A percentile compares a stretch with the other conserved stretches of the same genome.
Evolutionary conservation across 2,888 invertebrate genomes (phyloP).

Genomic region (Rotaria sp.): DNA sequence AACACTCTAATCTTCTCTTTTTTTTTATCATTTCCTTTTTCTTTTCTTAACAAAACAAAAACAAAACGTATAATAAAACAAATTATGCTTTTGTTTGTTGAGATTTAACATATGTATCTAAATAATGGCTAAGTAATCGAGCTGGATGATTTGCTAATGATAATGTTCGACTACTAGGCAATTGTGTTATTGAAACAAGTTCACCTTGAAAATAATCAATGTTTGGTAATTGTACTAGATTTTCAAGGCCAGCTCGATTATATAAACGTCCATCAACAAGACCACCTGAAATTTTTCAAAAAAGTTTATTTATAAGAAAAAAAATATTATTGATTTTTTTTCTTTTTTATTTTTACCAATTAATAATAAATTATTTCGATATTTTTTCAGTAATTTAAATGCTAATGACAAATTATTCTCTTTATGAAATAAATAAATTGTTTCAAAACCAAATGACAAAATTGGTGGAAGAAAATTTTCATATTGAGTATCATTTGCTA

Average conservation of each 20-base stretch:
- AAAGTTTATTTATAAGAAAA: background rate
- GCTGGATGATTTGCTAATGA: conserved; percentile 16
- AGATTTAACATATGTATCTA: conserved; percentile 13
- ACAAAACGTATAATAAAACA: background rate
- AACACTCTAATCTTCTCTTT: too few relatives aligned
- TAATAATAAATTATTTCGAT: background rate
- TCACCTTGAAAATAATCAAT: conserved; percentile 16
- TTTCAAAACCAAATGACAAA: conserved; percentile 19
- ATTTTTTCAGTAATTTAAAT: conserved; percentile 8
- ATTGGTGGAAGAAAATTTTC: conserved; percentile 18
- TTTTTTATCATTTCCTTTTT: background rate
- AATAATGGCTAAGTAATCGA: background rate
- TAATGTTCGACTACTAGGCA: background rate
- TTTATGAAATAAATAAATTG: conserved; percentile 15
- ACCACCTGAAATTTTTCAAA: background rate
- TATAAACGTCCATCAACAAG: conserved; percentile 3
- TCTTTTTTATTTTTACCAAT: background rate
- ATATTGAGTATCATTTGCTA: background rate
- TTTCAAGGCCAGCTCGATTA: conserved; percentile 8
- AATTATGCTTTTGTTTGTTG: background rate
- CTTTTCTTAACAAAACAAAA: background rate
- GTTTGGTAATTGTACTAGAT: background rate
- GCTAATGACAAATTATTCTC: background rate
- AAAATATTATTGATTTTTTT: background rate
- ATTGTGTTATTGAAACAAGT: background rate